A percentile compares a stretch with the other conserved stretches of the same genome.
These are phyloP conservation scores for Lottia gigantea DNA, from an alignment of 2,888 invertebrate species.

Conservation along the genomic window DNA sequence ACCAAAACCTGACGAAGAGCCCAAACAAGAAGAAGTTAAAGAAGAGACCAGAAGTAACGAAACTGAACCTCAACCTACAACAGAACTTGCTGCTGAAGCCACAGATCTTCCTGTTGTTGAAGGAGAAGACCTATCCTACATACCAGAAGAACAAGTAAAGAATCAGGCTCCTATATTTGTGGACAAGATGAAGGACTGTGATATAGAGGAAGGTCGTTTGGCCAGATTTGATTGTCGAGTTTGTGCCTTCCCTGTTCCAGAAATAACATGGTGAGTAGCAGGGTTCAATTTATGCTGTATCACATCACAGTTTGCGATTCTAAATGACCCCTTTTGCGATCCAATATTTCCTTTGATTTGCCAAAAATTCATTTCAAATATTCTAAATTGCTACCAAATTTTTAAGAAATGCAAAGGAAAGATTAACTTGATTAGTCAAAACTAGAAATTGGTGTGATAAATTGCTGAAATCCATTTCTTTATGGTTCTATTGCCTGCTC, in stretches of 20 bases:
- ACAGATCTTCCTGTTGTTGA: neutral
- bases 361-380: too few relatives aligned
- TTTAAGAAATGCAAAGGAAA: too few relatives aligned
- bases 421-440: too few relatives aligned
- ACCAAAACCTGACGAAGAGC: neutral
- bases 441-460: too few relatives aligned
- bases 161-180: conserved; percentile 48
- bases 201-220: conserved; percentile 53
- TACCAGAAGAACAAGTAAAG: conserved; percentile 4
- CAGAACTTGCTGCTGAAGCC: neutral
- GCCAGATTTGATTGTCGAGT: conserved; percentile 64
- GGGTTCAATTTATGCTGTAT: too few relatives aligned
- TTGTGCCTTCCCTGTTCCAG: conserved; percentile 63
- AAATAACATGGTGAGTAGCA: conserved; percentile 61
- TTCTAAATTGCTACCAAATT: too few relatives aligned
- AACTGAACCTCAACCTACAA: neutral
- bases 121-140: neutral
- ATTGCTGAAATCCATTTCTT: too few relatives aligned
- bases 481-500: too few relatives aligned
- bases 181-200: conserved; percentile 57
- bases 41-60: neutral
- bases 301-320: too few relatives aligned
- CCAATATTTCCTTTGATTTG: too few relatives aligned
- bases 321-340: too few relatives aligned
- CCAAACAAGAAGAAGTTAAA: conserved; percentile 2